These are phyloP conservation scores for Phalera bucephala DNA, from an alignment of 2,888 invertebrate species.

Conservation along the genomic window DNA sequence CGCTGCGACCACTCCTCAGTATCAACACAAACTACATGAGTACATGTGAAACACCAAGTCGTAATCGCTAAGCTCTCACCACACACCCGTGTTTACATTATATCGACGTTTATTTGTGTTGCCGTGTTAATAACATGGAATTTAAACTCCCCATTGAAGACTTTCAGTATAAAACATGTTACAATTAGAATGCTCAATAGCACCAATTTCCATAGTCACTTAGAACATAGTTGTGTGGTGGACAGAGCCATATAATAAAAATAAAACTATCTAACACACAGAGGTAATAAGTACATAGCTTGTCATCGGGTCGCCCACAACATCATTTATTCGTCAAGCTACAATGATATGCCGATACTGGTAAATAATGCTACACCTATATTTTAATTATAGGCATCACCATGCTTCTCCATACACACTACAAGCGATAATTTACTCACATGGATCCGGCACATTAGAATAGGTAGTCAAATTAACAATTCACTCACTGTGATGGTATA, in stretches of 20 bases:
- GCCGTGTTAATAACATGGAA: too few relatives aligned
- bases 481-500: conserved; percentile 21
- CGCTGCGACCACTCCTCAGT: conserved; percentile 55
- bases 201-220: too few relatives aligned
- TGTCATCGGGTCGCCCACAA: conserved; percentile 54
- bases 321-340: conserved; percentile 61
- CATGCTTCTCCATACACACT: conserved; percentile 76
- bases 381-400: conserved; percentile 56
- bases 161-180: too few relatives aligned
- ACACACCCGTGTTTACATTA: conserved; percentile 34
- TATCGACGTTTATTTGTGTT: too few relatives aligned
- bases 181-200: too few relatives aligned
- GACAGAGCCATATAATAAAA: conserved; percentile 48
- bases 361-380: conserved; percentile 56
- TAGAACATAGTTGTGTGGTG: conserved; percentile 53
- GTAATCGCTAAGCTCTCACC: conserved; percentile 46
- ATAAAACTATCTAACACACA: conserved; percentile 64
- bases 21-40: conserved; percentile 62
- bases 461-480: conserved; percentile 22
- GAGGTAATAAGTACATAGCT: conserved; percentile 58
- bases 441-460: conserved; percentile 69
- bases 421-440: conserved; percentile 77
- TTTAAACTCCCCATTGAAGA: too few relatives aligned
- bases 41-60: conserved; percentile 57
- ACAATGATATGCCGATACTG: conserved; percentile 61